These are phyloP conservation scores for Baryphthengus martii DNA, from an alignment of 2,113 vertebrate species.

Conservation along the genomic window DNA sequence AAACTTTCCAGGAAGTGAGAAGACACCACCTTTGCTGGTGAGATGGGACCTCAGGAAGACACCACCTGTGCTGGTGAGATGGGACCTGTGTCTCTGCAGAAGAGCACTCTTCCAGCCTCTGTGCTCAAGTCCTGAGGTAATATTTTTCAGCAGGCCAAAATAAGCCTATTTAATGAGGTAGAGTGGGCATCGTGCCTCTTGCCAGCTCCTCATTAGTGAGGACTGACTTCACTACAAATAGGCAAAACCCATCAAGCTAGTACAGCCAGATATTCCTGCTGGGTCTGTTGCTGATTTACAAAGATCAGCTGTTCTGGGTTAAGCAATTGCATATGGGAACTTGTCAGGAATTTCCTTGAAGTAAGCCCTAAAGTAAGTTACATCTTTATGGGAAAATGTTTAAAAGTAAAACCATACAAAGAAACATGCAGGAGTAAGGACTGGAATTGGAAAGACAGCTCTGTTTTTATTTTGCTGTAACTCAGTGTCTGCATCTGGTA, in stretches of 20 bases:
- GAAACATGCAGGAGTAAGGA: neutral
- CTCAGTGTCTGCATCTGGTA: neutral
- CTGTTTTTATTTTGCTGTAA: neutral
- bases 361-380: conserved; percentile 63
- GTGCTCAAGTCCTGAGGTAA: neutral
- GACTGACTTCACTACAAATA: neutral
- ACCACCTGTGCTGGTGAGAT: neutral
- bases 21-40: rapidly evolving
- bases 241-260: neutral
- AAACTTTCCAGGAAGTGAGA: neutral
- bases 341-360: conserved; percentile 39
- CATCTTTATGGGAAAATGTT: conserved; percentile 25
- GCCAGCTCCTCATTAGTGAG: conserved; percentile 29
- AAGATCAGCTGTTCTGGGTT: conserved; percentile 48
- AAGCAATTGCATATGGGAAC: neutral
- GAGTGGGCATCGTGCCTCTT: neutral
- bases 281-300: conserved; percentile 38
- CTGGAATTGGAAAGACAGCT: neutral
- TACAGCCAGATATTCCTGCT: neutral
- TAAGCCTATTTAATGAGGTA: neutral
- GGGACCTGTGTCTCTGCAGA: rapidly evolving
- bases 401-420: conserved; percentile 59
- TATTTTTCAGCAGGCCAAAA: neutral
- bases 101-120: neutral
- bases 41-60: neutral